Evolutionary conservation across 1,140 invertebrate species (phyloP).

Genomic region (Lucilia cuprina): DNA sequence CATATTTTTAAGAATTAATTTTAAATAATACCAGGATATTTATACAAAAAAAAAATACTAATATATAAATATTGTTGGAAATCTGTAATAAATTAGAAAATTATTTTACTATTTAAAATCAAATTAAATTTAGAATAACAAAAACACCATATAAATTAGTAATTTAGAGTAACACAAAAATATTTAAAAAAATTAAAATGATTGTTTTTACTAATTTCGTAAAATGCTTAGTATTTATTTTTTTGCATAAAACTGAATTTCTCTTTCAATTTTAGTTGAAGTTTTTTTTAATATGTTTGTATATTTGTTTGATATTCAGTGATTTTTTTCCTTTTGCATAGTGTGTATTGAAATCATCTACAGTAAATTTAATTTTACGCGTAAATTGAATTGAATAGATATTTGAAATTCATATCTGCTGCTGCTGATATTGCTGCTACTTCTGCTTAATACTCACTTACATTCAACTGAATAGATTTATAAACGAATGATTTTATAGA

Average conservation of each 20-base stretch:
- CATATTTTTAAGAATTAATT: neutral
- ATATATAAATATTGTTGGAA: neutral
- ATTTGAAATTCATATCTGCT: neutral
- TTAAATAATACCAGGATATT: neutral
- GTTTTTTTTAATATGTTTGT: neutral
- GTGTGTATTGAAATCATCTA: conserved; percentile 20
- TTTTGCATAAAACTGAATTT: neutral
- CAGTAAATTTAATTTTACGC: conserved; percentile 27
- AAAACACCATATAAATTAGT: neutral
- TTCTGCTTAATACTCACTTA: no score
- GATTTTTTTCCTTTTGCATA: neutral
- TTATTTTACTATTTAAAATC: neutral
- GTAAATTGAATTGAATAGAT: conserved; percentile 30
- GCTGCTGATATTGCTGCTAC: neutral
- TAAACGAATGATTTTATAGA: neutral
- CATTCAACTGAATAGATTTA: neutral
- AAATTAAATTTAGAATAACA: neutral
- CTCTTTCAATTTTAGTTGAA: neutral
- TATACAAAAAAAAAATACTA: neutral
- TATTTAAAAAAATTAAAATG: no score
- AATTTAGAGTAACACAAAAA: neutral
- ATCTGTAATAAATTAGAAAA: neutral
- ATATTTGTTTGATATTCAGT: neutral
- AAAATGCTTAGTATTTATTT: neutral
- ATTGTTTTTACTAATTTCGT: no score